Percentiles rank a stretch among this genome's conserved stretches.
These are phyloP conservation scores for Osmerus eperlanus DNA, from an alignment of 2,113 vertebrate genomes.

Conservation along the genomic window DNA sequence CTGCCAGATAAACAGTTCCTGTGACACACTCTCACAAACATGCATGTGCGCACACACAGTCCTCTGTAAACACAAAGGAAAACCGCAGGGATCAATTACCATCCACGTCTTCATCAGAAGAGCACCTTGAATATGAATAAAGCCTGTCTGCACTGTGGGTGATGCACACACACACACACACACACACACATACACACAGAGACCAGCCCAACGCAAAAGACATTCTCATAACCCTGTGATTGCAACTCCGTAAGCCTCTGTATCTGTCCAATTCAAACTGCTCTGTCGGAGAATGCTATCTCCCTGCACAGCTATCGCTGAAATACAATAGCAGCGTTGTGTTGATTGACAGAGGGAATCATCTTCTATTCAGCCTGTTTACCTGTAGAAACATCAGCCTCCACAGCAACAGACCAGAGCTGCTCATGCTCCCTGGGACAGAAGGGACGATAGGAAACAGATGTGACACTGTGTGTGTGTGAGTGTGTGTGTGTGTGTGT, in stretches of 20 bases:
- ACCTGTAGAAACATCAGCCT: too few species aligned
- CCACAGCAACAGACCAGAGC: too few species aligned
- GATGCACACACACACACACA: background rate
- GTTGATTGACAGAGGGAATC: background rate
- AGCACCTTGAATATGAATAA: background rate
- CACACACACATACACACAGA: background rate
- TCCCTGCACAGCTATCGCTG: background rate
- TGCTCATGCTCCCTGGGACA: too few species aligned
- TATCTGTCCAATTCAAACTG: background rate
- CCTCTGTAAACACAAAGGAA: too few species aligned
- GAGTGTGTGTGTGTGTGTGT: too few species aligned
- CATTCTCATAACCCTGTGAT: background rate
- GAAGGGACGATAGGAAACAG: too few species aligned
- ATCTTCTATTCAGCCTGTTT: background rate
- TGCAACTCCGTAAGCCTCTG: background rate
- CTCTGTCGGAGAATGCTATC: background rate
- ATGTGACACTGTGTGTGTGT: too few species aligned
- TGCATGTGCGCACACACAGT: too few species aligned
- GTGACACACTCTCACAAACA: too few species aligned
- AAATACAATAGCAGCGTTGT: background rate
- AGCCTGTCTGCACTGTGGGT: background rate
- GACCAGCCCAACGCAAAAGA: background rate
- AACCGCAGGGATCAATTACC: background rate
- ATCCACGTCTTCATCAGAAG: background rate
- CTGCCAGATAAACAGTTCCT: too few species aligned